Percentiles rank a stretch among this genome's conserved stretches.
These are phyloP conservation scores for Bufo bufo DNA, from an alignment of 2,113 vertebrate species.

Conservation along the genomic window DNA sequence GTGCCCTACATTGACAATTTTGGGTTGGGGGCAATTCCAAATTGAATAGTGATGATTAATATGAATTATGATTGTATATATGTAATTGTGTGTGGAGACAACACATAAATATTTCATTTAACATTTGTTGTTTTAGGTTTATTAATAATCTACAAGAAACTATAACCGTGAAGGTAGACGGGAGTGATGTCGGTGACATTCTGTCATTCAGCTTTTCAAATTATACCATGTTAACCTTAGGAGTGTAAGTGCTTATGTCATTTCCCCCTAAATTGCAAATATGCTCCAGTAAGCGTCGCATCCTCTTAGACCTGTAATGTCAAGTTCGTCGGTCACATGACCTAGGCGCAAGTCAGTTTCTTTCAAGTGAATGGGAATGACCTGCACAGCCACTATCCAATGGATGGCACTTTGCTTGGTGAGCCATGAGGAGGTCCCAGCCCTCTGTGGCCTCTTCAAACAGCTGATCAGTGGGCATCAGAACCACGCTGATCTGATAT, in stretches of 20 bases:
- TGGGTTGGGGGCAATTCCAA: neutral
- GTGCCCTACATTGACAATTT: neutral
- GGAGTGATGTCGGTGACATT: slow-evolving; percentile 52
- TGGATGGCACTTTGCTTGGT: too few relatives aligned
- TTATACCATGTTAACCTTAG: slow-evolving; percentile 69
- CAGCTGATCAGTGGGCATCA: too few relatives aligned
- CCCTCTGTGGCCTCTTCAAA: too few relatives aligned
- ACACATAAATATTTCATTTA: neutral
- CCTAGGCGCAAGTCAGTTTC: too few relatives aligned
- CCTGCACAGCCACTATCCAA: too few relatives aligned
- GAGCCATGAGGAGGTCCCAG: too few relatives aligned
- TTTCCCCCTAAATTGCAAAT: neutral
- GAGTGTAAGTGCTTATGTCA: slow-evolving; percentile 72
- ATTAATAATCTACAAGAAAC: slow-evolving; percentile 68
- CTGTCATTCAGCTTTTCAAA: slow-evolving; percentile 61
- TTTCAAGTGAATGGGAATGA: too few relatives aligned
- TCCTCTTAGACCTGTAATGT: too few relatives aligned
- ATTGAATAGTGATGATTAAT: too few relatives aligned
- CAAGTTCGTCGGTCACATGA: too few relatives aligned
- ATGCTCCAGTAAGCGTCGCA: neutral
- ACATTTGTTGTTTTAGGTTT: slow-evolving; percentile 77
- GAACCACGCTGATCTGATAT: too few relatives aligned
- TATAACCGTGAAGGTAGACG: slow-evolving; percentile 66
- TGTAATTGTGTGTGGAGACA: neutral
- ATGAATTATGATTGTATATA: too few relatives aligned